Evolutionary conservation across 2,113 vertebrate species (phyloP).

Genomic region (Zapus hudsonius): DNA sequence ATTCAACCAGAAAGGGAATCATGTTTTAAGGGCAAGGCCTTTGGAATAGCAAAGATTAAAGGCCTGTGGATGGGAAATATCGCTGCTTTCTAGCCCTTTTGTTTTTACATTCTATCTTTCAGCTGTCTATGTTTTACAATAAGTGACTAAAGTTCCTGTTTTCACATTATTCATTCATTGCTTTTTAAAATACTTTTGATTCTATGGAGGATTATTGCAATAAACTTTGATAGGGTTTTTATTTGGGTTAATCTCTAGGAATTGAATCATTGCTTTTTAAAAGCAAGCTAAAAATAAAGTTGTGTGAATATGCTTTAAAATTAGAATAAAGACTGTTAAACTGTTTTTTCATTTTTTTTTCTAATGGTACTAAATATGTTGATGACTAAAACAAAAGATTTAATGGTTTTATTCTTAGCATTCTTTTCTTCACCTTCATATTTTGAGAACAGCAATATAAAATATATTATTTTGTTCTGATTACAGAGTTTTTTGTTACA

Average conservation of each 20-base stretch:
- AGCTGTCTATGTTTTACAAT: no score
- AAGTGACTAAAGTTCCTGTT: no score
- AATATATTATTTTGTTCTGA: slow-evolving; percentile 54
- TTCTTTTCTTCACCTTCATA: neutral
- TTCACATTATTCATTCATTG: no score
- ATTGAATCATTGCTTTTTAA: no score
- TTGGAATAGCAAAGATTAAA: slow-evolving; percentile 10
- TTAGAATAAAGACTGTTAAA: no score
- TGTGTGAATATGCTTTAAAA: slow-evolving; percentile 5
- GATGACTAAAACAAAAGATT: slow-evolving; percentile 52
- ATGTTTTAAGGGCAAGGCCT: neutral
- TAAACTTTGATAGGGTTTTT: no score
- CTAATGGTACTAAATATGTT: slow-evolving; percentile 14
- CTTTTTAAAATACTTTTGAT: no score
- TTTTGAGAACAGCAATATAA: slow-evolving; percentile 45
- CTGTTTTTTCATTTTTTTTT: no score
- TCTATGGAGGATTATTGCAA: no score
- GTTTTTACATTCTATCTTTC: no score
- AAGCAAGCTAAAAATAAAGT: no score
- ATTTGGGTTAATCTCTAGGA: no score
- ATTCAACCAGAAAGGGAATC: slow-evolving; percentile 19
- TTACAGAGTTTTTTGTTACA: slow-evolving; percentile 61
- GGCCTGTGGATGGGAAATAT: neutral
- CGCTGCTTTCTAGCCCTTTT: neutral
- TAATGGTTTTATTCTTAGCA: slow-evolving; percentile 39